Conservation (phyloP, 2,797 vertebrate genomes). For the Myotis planiceps region DNA sequence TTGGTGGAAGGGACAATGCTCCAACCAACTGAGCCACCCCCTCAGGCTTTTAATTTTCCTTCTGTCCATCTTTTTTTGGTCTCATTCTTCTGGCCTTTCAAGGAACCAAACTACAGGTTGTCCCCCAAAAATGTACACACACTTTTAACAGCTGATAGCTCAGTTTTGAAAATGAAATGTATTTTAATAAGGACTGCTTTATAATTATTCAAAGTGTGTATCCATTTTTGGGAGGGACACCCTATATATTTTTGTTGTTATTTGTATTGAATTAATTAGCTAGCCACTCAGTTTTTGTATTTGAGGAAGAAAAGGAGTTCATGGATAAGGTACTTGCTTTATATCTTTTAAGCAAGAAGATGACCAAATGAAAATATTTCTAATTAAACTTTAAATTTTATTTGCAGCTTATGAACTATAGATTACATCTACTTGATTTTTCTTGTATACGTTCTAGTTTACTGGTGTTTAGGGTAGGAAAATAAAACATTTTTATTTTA, state of each 20-base stretch:
- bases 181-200: neutral
- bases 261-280: neutral
- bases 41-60: neutral
- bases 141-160: neutral
- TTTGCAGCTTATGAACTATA: neutral
- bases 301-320: neutral
- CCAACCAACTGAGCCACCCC: neutral
- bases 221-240: neutral
- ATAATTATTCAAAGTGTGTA: neutral
- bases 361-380: constrained; percentile 9
- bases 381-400: neutral
- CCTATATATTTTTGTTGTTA: neutral
- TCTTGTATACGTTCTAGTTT: neutral
- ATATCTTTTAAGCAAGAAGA: neutral
- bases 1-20: neutral
- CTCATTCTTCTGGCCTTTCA: neutral
- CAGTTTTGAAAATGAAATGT: neutral
- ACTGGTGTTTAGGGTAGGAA: neutral
- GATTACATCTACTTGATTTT: constrained; percentile 19
- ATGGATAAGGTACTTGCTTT: neutral
- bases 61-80: neutral
- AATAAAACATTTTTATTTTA: neutral
- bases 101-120: neutral
- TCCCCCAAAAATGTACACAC: neutral
- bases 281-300: neutral